Conservation (phyloP, 1,140 invertebrate genomes). For the Caenorhabditis latens region DNA sequence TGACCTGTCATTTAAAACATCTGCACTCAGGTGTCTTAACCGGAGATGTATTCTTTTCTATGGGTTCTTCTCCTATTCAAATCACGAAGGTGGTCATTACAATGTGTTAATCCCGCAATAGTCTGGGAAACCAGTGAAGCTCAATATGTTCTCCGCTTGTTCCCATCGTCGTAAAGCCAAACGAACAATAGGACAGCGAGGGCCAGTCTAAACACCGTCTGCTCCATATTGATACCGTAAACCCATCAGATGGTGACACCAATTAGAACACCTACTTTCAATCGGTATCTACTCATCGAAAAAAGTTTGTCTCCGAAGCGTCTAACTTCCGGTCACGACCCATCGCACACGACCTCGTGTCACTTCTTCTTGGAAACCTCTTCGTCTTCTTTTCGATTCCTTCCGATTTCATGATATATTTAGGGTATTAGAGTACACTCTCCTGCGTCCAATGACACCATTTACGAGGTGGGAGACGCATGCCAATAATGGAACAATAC, state of each 20-base stretch:
- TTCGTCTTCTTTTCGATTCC: not conserved
- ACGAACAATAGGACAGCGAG: not conserved
- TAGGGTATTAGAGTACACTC: slow-evolving; percentile 52
- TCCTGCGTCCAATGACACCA: slow-evolving; percentile 35
- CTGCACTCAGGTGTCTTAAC: slow-evolving; percentile 31
- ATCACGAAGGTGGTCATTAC: slow-evolving; percentile 14
- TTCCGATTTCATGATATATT: slow-evolving; percentile 48
- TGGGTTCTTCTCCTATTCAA: not conserved
- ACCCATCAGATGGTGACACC: not conserved
- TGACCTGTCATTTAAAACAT: slow-evolving; percentile 24
- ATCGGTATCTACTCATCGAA: slow-evolving; percentile 35
- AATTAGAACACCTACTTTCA: slow-evolving; percentile 42
- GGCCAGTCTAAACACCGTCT: not conserved
- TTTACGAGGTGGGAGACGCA: slow-evolving; percentile 35
- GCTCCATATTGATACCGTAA: slow-evolving; percentile 43
- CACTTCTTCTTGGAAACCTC: slow-evolving; percentile 43
- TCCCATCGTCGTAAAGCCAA: slow-evolving; percentile 35
- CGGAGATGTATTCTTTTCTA: slow-evolving; percentile 8
- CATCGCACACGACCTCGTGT: slow-evolving; percentile 55
- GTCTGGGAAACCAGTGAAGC: slow-evolving; percentile 19
- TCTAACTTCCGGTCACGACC: slow-evolving; percentile 54
- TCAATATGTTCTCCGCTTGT: not conserved
- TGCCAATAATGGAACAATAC: slow-evolving; percentile 46
- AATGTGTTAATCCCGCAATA: slow-evolving; percentile 50
- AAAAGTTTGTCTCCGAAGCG: slow-evolving; percentile 49